A percentile compares a stretch with the other conserved stretches of the same genome.
phyloP scores from a whole-genome alignment of 2,888 invertebrate genomes.

The Zygogramma bicolorata region DNA sequence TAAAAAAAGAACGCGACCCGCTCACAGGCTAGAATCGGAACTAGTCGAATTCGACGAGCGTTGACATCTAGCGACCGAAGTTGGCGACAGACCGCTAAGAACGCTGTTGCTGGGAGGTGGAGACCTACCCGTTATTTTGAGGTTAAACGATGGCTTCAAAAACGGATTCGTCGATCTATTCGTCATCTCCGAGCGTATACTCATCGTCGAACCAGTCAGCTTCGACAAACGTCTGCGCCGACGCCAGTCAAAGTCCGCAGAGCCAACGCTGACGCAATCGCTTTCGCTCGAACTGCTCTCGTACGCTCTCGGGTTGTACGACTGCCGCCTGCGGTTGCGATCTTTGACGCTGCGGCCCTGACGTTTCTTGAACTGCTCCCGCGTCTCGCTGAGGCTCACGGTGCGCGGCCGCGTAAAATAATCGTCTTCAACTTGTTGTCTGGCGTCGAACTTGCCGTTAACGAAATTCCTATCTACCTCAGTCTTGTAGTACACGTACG shows the following conservation, averaged over 20 bases:
- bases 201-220: slow-evolving; percentile 63
- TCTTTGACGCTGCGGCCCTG: slow-evolving; percentile 69
- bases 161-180: slow-evolving; percentile 59
- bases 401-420: slow-evolving; percentile 54
- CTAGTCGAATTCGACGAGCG: slow-evolving; percentile 57
- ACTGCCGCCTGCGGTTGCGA: slow-evolving; percentile 69
- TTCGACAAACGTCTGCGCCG: slow-evolving; percentile 62
- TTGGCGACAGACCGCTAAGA: slow-evolving; percentile 71
- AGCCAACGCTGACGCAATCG: slow-evolving; percentile 66
- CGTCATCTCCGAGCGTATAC: slow-evolving; percentile 64
- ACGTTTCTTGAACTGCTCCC: slow-evolving; percentile 56
- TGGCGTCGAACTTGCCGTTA: slow-evolving; percentile 29
- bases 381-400: slow-evolving; percentile 55
- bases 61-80: slow-evolving; percentile 64
- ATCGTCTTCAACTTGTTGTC: slow-evolving; percentile 6
- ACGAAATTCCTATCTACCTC: slow-evolving; percentile 47
- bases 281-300: slow-evolving; percentile 70
- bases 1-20: not conserved
- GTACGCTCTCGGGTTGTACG: slow-evolving; percentile 72
- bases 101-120: slow-evolving; percentile 71
- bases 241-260: slow-evolving; percentile 65
- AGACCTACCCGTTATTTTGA: slow-evolving; percentile 66
- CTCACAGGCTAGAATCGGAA: slow-evolving; percentile 64
- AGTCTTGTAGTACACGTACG: slow-evolving; percentile 59
- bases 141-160: slow-evolving; percentile 64